Percentiles rank a stretch among this genome's conserved stretches.
These are phyloP conservation scores for Myotis planiceps DNA, from an alignment of 2,797 vertebrate species.

Conservation along the genomic window DNA sequence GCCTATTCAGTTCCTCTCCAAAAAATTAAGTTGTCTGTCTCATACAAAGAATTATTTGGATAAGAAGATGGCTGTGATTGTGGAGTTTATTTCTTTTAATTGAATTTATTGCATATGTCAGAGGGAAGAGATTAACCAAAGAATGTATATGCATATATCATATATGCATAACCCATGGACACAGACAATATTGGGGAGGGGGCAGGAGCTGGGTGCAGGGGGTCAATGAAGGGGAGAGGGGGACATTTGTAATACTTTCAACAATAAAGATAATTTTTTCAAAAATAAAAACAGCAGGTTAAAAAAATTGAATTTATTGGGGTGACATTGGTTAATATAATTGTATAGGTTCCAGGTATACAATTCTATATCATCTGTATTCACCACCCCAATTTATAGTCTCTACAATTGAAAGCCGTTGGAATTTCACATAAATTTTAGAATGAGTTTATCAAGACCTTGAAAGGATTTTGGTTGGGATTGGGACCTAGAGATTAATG, in stretches of 20 bases:
- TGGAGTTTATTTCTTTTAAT: neutral
- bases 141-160: too few species aligned
- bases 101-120: neutral
- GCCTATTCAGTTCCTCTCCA: neutral
- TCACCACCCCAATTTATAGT: neutral
- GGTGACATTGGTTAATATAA: neutral
- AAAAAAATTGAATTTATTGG: neutral
- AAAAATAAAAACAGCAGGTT: too few species aligned
- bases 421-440: slow-evolving; percentile 31
- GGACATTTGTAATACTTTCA: too few species aligned
- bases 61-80: neutral
- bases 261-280: too few species aligned
- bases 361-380: neutral
- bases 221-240: too few species aligned
- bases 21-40: neutral
- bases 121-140: too few species aligned
- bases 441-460: neutral
- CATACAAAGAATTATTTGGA: neutral
- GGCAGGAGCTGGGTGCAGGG: too few species aligned
- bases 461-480: neutral
- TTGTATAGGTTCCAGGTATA: neutral
- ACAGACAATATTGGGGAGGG: too few species aligned
- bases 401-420: neutral
- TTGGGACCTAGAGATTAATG: neutral
- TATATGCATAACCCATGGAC: too few species aligned